A percentile compares a stretch with the other conserved stretches of the same genome.
phyloP scores from a whole-genome alignment of 2,113 vertebrate genomes.

The Alaudala cheleensis region DNA sequence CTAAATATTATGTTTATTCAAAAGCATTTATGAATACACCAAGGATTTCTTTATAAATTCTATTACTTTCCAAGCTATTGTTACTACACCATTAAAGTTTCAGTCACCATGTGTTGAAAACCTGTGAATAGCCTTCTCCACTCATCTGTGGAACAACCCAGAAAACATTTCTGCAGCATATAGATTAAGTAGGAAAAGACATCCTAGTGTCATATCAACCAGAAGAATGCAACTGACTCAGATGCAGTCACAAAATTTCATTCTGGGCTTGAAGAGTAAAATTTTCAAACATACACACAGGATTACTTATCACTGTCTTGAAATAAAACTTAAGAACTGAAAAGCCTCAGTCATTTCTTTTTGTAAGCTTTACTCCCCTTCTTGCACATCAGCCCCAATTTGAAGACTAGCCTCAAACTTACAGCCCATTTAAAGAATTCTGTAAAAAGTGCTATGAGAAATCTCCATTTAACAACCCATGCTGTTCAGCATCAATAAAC shows the following conservation, averaged over 20 bases:
- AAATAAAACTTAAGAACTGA: background rate
- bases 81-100: background rate
- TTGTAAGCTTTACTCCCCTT: background rate
- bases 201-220: background rate
- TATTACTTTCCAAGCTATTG: slow-evolving; percentile 2
- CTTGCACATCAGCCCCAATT: background rate
- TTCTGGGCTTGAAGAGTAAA: background rate
- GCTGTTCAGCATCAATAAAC: background rate
- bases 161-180: background rate
- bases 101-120: background rate
- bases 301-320: background rate
- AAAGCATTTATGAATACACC: background rate
- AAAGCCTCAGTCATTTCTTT: background rate
- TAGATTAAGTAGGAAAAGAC: background rate
- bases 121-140: background rate
- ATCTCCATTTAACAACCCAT: background rate
- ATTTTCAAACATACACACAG: background rate
- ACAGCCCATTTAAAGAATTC: background rate
- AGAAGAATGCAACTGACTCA: background rate
- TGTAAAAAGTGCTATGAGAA: background rate
- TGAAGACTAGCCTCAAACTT: background rate
- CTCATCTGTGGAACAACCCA: background rate
- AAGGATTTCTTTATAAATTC: background rate
- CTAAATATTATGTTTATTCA: background rate
- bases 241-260: background rate